phyloP scores from a whole-genome alignment of 2,797 vertebrate species.

The Epinephelus coioides region DNA sequence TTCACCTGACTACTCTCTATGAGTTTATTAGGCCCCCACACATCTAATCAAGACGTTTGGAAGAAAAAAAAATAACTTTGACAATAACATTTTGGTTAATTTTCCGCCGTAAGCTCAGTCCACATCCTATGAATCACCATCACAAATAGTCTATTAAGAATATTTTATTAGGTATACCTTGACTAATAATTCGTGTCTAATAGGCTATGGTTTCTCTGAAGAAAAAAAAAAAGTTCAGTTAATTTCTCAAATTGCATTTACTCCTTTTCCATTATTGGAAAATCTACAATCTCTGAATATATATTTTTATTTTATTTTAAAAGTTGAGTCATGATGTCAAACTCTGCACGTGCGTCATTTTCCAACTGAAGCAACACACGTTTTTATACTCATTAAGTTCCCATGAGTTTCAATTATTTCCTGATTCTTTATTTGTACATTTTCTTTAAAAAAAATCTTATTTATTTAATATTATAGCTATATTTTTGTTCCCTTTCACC shows the following conservation, averaged over 20 bases:
- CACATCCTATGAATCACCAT: neutral
- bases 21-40: neutral
- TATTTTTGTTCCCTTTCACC: neutral
- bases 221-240: neutral
- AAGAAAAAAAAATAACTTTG: neutral
- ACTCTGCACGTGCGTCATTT: neutral
- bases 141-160: neutral
- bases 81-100: neutral
- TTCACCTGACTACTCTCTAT: neutral
- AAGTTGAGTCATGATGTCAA: neutral
- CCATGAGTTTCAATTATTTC: no score
- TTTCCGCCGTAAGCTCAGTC: neutral
- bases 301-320: neutral
- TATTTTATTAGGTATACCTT: no score
- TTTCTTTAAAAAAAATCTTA: no score
- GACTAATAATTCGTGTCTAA: no score
- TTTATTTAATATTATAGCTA: neutral
- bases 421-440: no score
- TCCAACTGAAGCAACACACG: neutral
- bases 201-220: no score
- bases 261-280: neutral
- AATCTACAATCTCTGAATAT: neutral
- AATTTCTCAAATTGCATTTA: neutral
- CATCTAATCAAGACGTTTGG: neutral
- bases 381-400: neutral